phyloP scores from a whole-genome alignment of 1,140 invertebrate genomes.

The Pemphigus obesinymphae region DNA sequence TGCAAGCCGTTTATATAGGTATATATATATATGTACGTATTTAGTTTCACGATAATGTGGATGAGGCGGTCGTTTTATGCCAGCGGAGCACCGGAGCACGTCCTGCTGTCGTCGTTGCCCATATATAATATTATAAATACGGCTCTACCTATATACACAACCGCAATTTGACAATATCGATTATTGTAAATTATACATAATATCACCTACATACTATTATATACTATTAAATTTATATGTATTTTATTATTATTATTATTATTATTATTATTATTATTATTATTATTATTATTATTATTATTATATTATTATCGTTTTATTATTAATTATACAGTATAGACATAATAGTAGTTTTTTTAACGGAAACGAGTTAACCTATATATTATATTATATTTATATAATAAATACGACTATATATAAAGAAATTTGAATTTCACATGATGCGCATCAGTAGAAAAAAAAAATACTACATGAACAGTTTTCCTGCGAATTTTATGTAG shows the following conservation, averaged over 20 bases:
- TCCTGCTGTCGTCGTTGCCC: neutral
- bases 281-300: too few species aligned
- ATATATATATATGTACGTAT: too few species aligned
- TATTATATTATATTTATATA: neutral
- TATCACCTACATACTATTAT: neutral
- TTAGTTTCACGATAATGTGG: neutral
- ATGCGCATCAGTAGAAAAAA: constrained; percentile 3
- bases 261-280: too few species aligned
- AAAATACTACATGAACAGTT: neutral
- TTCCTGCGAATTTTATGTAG: neutral
- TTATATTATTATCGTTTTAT: too few species aligned
- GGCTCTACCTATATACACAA: neutral
- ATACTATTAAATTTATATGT: neutral
- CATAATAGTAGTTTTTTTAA: neutral
- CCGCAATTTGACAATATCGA: neutral
- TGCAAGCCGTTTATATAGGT: too few species aligned
- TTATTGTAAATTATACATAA: neutral
- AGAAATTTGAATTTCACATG: neutral
- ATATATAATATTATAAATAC: too few species aligned
- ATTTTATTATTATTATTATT: neutral
- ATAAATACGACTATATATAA: neutral
- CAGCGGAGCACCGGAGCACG: too few species aligned
- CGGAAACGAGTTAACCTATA: constrained; percentile 7
- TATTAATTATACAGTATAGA: too few species aligned
- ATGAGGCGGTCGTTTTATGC: neutral